Percentiles rank a stretch among this genome's conserved stretches.
These are phyloP conservation scores for Copsychus sechellarum DNA, from an alignment of 2,113 vertebrate species.

Conservation along the genomic window DNA sequence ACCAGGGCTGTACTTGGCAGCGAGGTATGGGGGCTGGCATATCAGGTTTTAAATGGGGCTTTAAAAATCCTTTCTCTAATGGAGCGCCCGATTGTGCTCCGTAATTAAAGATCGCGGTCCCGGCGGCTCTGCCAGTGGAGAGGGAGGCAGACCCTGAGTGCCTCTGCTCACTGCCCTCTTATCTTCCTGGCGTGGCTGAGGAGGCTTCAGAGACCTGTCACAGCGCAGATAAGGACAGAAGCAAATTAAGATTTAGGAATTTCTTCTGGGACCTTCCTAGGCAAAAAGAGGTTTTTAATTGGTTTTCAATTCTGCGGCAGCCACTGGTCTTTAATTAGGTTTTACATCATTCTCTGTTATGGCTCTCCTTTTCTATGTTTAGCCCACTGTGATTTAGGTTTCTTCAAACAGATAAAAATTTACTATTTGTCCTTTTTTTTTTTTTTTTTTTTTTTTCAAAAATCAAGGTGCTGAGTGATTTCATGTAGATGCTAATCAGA, in stretches of 20 bases:
- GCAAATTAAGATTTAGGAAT: slow-evolving; percentile 51
- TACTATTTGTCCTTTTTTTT: neutral
- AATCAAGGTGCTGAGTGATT: neutral
- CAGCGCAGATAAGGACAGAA: neutral
- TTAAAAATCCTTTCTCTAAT: neutral
- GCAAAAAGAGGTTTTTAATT: slow-evolving; percentile 17
- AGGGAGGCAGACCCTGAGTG: neutral
- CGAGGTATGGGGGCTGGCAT: fast-evolving
- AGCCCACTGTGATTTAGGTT: neutral
- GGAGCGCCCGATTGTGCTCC: neutral
- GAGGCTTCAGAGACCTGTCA: neutral
- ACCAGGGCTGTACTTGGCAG: neutral
- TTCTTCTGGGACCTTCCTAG: slow-evolving; percentile 25
- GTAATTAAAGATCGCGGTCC: neutral
- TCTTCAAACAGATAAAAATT: neutral
- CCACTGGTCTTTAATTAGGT: slow-evolving; percentile 36
- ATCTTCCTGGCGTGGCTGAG: neutral
- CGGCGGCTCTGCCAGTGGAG: neutral
- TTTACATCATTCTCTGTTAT: neutral
- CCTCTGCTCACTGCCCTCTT: neutral
- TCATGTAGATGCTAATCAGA: neutral
- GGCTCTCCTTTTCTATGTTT: neutral
- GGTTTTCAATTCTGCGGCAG: neutral
- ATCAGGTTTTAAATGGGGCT: neutral
- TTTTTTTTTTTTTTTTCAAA: neutral